Evolutionary conservation across 2,888 invertebrate species (phyloP), one percentile per base, ranked within the genome.

Genomic region (Acanthosepion lycidas): DNA sequence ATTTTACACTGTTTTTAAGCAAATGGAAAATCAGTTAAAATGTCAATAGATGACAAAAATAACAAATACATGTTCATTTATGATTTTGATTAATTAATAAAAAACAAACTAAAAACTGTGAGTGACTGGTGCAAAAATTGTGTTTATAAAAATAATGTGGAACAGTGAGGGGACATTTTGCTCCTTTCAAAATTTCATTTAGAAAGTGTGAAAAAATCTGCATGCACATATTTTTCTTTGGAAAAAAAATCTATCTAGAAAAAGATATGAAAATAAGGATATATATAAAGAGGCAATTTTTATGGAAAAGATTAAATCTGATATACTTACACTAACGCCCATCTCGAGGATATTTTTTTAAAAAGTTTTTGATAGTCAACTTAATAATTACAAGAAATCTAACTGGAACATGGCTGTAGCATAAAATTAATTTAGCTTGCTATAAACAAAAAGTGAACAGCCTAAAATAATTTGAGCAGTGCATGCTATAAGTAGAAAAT

Each of bases 111-210:
- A n/a, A 33, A 78, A 78, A 78, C 18, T 78, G 78, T n/a, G 78
- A 78, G n/a, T 78, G 78, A 78, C 78, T 78, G n/a, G n/a, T n/a
- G 78, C 78, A 78, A 78, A 78, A 78, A 78, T n/a, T 78, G 78
- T 78, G 78, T n/a, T 12, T 18, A 33, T 12, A 78, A 78, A 78
- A 33, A 33, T 78, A 12, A 78, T n/a, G 78, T 78, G 78, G n/a
- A 78, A 78, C n/a, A 78, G n/a, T n/a, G 78, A n/a, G 18, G 78
- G n/a, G n/a, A 15, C 33, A 78, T 78, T n/a, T 26, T 3, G 2
- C n/a, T 78, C n/a, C 12, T 15, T n/a, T n/a, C 23, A 64, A 64
- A 64, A 64, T 26, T 64, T 23, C 23, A 64, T 64, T 64, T 64
- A 26, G 23, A 64, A 64, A 78, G n/a, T 78, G 18, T 78, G n/a